Base-by-base conservation (phyloP, 2,888 invertebrate species). In the Acrobasis suavella region DNA sequence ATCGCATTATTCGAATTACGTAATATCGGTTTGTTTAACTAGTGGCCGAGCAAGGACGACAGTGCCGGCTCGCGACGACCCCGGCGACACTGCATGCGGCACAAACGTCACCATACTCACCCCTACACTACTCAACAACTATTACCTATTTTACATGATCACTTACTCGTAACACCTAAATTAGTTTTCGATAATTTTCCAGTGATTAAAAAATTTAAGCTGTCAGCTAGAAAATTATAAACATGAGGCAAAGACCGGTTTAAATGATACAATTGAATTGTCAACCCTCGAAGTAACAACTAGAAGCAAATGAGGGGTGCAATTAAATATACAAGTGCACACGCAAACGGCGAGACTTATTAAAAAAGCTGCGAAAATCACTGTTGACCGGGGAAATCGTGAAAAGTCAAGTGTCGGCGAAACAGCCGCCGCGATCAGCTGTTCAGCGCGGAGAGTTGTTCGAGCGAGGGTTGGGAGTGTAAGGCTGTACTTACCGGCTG, bases 401-500 rank as follows among this genome's bases (percentile, higher is more conserved):
- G 78, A 77, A 81, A 83, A 79, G 77, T 78, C 75, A 71, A 70
- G 73, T 42, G 42, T 73, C 76, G 74, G 71, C 74, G 71, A 65
- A 71, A 73, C 71, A 73, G 74, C 72, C 68, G 75, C 72, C 70
- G 63, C 64, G 64, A 72, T 82, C 88, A 88, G 89, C 87, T 89
- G 90, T 79, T 84, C 74, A 71, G 64, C 58, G 58, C 17, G 55
- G 52, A 50, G 55, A 38, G 58, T 61, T 9, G 16, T 16, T 22
- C 7, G 2, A 6, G 10, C 16, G 17, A 8, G 42, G 9, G n/a
- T 55, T 10, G 1, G 38, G 17, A 16, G 42, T n/a, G 46, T 9
- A 17, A 22, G 50, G 64, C 60, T 16, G 83, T 86, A 92, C 92
- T 92, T 78, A 93, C 92, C 92, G 91, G 91, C 89, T 87, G 91